Base-by-base conservation (phyloP, 2,888 invertebrate species). In the Candidula unifasciata region DNA sequence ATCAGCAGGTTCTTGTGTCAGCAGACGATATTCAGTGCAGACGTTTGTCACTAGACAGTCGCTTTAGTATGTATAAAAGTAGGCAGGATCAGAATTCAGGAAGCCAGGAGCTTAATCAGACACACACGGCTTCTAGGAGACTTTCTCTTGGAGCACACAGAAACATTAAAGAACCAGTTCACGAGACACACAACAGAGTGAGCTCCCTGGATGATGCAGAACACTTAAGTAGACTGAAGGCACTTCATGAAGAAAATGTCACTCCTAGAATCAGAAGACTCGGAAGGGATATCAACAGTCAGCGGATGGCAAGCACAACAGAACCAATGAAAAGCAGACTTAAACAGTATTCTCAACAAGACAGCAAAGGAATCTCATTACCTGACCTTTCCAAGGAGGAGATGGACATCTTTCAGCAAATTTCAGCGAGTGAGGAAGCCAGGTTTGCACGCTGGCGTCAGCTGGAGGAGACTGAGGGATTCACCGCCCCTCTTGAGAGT, bases 391-490 rank as follows among this genome's bases (percentile, higher is more conserved):
- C 52, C n/a, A n/a, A 8, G 27, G 69, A 78, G 30, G 18, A 24
- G 24, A 71, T 79, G 18, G 84, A 84, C 33, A 76, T 68, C 21
- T 54, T 84, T 30, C 80, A 84, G 44, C 84, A 76, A 30, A 80
- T 35, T n/a, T 24, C 80, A 76, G 76, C 79, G 0, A 30, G 35
- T 18, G 84, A 84, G 27, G 84, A 84, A 52, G 80, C 74, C n/a
- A 80, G 84, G 30, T 76, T 84, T 68, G 66, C 73, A 8, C 69
- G 84, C 24, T 84, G 84, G 84, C 84, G 84, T 8, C 80, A 37
- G 13, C 68, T 84, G 66, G 84, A 84, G 68, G 80, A 84, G 57
- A 66, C 76, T 6, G 44, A 44, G 27, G n/a, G n/a, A n/a, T 24
- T 30, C 21, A 44, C 10, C 13, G 8, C 35, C 44, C 44, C n/a